Conservation (phyloP, 2,888 invertebrate species). For the Octodonta nipae region DNA sequence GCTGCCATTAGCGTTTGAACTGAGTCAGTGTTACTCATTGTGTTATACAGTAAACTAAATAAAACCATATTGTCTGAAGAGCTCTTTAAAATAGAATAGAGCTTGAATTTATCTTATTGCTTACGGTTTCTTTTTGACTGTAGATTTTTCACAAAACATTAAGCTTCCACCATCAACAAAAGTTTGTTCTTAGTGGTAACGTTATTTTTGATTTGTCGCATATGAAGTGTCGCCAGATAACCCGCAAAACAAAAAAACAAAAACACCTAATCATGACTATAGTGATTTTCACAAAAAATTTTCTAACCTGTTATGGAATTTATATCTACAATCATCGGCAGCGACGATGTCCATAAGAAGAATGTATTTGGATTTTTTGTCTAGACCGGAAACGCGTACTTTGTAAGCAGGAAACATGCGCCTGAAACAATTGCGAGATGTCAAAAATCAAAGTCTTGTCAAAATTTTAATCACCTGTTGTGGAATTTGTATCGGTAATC, state of each 20-base stretch:
- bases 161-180: background rate
- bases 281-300: constrained; percentile 3
- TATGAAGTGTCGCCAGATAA: background rate
- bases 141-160: background rate
- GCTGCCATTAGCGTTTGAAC: too few relatives aligned
- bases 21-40: too few relatives aligned
- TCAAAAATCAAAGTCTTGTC: constrained; percentile 9
- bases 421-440: constrained; percentile 49
- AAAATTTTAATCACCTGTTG: constrained; percentile 56
- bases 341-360: constrained; percentile 94
- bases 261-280: constrained; percentile 5
- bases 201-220: background rate
- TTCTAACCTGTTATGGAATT: constrained; percentile 81
- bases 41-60: too few relatives aligned
- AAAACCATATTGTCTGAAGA: too few relatives aligned
- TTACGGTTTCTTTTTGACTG: background rate
- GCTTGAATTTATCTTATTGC: too few relatives aligned
- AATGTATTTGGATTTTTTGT: constrained; percentile 95
- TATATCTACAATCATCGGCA: constrained; percentile 89
- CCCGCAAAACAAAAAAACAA: constrained; percentile 6
- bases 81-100: too few relatives aligned
- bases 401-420: constrained; percentile 97
- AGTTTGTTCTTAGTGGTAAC: background rate
- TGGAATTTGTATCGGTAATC: constrained; percentile 97
- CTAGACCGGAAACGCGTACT: constrained; percentile 89